Evolutionary conservation across 2,888 invertebrate species (phyloP).

Genomic region (Diadegma fenestrale): DNA sequence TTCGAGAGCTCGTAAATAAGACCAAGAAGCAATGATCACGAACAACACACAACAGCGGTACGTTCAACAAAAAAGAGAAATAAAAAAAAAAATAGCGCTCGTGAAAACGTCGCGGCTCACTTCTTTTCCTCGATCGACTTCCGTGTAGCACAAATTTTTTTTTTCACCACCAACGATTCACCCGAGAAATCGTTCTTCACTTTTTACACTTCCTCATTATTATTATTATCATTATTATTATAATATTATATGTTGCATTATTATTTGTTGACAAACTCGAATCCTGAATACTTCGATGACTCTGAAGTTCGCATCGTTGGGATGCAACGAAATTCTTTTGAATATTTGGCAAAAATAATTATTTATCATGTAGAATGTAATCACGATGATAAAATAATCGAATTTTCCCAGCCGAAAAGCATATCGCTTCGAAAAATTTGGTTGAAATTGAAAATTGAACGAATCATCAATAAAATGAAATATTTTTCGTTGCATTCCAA

Average conservation of each 20-base stretch:
- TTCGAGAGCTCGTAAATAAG: conserved; percentile 56
- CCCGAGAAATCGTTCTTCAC: conserved; percentile 15
- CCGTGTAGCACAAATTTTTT: conserved; percentile 31
- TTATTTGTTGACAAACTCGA: neutral
- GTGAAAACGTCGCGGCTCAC: conserved; percentile 46
- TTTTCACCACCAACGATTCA: conserved; percentile 15
- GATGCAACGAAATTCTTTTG: too few species aligned
- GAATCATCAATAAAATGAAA: too few species aligned
- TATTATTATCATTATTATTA: too few species aligned
- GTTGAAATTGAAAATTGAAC: too few species aligned
- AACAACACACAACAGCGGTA: conserved; percentile 2
- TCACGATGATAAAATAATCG: too few species aligned
- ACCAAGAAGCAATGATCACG: conserved; percentile 40
- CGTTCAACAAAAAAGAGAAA: neutral
- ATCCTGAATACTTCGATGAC: neutral
- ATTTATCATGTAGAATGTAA: too few species aligned
- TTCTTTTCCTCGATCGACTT: conserved; percentile 45
- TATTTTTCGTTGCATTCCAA: too few species aligned
- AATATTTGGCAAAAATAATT: too few species aligned
- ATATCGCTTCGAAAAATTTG: too few species aligned
- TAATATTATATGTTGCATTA: too few species aligned
- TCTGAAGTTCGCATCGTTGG: too few species aligned
- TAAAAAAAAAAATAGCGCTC: conserved; percentile 21
- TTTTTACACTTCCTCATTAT: conserved; percentile 10
- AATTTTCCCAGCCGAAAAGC: too few species aligned